Evolutionary conservation across 2,888 invertebrate species (phyloP), one percentile per base, ranked within the genome.

Genomic region (Notodonta dromedarius): DNA sequence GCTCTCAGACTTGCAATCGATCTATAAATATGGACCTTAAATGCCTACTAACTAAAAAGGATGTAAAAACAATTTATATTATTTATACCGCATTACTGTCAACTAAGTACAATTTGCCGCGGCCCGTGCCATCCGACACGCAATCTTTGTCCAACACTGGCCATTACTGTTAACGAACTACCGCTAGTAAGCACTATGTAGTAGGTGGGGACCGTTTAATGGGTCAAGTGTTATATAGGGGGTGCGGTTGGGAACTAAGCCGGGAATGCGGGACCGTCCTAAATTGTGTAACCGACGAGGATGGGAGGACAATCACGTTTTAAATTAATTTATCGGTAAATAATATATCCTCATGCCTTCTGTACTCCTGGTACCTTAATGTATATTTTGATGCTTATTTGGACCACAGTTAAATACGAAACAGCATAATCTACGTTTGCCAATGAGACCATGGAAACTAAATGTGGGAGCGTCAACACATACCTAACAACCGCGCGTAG

Each of bases 191-290:
- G 46, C n/a, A n/a, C 46, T 46, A 46, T 50, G 16, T 50, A 14
- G 50, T 16, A 50, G 50, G 16, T 50, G 11, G 16, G 50, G 6
- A 0, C 50, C 16, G 50, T 50, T 50, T 50, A 16, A 50, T 50
- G 7, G 50, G 50, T 50, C 50, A 50, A 50, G 50, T 50, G 50
- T 50, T 50, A 16, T 16, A 50, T 50, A 50, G 50, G 16, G 16
- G 16, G 50, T 50, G 50, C 16, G 50, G 50, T 50, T 16, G 16
- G 44, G 16, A 50, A 50, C 50, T 50, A 50, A 50, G 50, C 50
- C 16, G 16, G 50, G 48, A 50, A 50, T 50, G 50, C 7, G 16
- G 9, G 48, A 7, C 8, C 48, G 14, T 48, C 48, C n/a, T 48
- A 6, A 48, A 48, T n/a, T n/a, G 48, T 14, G 48, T 48, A 48